Conservation (phyloP, 2,113 vertebrate genomes). For the Cynopterus brachyotis region DNA sequence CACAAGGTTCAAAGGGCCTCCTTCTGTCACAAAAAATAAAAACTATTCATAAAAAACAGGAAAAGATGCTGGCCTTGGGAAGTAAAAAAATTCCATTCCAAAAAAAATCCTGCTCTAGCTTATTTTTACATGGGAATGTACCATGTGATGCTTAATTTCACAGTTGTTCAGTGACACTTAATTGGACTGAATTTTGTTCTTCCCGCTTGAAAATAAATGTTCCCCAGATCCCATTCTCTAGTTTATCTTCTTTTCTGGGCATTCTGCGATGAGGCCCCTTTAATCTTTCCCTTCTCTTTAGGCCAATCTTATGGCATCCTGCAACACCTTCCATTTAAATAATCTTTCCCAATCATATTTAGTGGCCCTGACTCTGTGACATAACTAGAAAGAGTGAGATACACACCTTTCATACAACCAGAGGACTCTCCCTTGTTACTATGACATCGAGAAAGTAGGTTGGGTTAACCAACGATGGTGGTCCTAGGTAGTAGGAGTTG, state of each 20-base stretch:
- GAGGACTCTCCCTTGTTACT: background rate
- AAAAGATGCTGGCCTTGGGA: background rate
- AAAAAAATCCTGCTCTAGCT: background rate
- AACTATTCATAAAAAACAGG: background rate
- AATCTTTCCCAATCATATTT: background rate
- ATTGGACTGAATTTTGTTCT: background rate
- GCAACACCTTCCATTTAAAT: background rate
- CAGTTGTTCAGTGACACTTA: background rate
- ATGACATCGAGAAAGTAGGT: background rate
- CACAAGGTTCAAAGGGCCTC: background rate
- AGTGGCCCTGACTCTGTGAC: background rate
- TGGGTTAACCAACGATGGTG: background rate
- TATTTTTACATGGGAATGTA: background rate
- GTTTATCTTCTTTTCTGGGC: background rate
- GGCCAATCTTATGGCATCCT: background rate
- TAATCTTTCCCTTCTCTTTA: background rate
- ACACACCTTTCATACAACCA: background rate
- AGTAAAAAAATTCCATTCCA: background rate
- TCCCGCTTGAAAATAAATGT: background rate
- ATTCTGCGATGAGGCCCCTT: background rate
- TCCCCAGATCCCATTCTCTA: background rate
- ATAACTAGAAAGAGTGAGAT: background rate
- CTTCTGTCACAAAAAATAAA: background rate
- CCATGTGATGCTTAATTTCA: background rate
- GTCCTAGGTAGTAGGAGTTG: background rate